Evolutionary conservation across 2,797 vertebrate genomes (phyloP).

Genomic region (Acestrorhynchus altus): DNA sequence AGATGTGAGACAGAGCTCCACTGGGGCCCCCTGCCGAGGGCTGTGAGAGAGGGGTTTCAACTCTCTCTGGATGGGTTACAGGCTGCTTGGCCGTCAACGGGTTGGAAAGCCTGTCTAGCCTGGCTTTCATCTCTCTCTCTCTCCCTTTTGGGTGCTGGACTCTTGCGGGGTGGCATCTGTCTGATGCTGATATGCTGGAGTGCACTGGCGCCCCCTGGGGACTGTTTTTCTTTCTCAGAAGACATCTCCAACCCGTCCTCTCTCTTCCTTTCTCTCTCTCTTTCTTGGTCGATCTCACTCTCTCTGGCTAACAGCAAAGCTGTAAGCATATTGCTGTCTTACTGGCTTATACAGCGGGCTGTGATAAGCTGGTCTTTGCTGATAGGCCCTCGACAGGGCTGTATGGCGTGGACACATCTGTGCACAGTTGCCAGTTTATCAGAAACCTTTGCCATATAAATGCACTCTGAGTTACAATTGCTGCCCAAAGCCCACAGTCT

Average conservation of each 20-base stretch:
- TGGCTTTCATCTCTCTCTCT: constrained; percentile 31
- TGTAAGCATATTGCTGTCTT: not conserved
- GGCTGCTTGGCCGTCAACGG: constrained; percentile 35
- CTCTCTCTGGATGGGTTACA: constrained; percentile 22
- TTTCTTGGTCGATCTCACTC: not conserved
- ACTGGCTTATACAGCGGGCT: constrained; percentile 2
- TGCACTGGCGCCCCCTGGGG: constrained; percentile 23
- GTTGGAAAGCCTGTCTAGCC: constrained; percentile 26
- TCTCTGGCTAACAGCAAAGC: constrained; percentile 14
- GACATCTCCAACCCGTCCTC: not conserved
- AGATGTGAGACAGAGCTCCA: constrained; percentile 13
- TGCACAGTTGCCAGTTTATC: not conserved
- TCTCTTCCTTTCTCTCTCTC: not conserved
- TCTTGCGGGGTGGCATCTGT: constrained; percentile 46
- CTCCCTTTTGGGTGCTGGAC: constrained; percentile 44
- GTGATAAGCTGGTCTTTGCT: not conserved
- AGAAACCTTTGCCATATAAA: not conserved
- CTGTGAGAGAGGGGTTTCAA: constrained; percentile 14
- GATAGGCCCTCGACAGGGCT: not conserved
- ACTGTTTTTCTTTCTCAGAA: constrained; percentile 20
- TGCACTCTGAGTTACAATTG: too few species aligned
- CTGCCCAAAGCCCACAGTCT: too few species aligned
- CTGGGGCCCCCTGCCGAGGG: constrained; percentile 5
- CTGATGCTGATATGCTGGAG: constrained; percentile 49
- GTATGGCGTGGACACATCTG: not conserved